These are phyloP conservation scores for Phenganax stokvisi DNA, from an alignment of 92 coral and sea anemone genomes.

Conservation along the genomic window DNA sequence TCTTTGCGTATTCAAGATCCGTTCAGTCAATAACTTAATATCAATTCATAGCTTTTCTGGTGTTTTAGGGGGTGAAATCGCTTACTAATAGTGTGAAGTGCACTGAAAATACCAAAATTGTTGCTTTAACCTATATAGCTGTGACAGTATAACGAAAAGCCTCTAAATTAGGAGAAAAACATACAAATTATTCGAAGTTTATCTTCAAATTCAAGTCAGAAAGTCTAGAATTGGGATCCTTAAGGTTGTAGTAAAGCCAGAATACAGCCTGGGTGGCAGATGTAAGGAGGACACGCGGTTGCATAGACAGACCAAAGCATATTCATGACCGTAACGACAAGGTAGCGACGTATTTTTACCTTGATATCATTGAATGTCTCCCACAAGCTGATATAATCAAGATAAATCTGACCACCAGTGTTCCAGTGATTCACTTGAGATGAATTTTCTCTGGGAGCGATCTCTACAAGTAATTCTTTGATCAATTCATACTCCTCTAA, in stretches of 20 bases:
- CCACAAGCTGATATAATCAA: conserved; percentile 31
- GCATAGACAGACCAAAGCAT: not conserved
- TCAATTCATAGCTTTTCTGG: too few species aligned
- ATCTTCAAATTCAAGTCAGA: not conserved
- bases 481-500: conserved; percentile 82
- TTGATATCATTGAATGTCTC: conserved; percentile 39
- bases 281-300: not conserved
- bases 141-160: too few species aligned
- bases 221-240: too few species aligned
- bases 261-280: too few species aligned
- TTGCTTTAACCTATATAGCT: too few species aligned
- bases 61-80: too few species aligned
- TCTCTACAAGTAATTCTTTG: conserved; percentile 59
- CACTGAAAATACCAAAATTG: too few species aligned
- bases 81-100: too few species aligned
- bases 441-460: conserved; percentile 71
- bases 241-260: too few species aligned
- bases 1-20: too few species aligned
- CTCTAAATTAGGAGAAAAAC: too few species aligned
- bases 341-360: not conserved
- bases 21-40: too few species aligned
- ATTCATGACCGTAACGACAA: not conserved
- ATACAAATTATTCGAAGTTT: not conserved
- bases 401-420: conserved; percentile 83
- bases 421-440: conserved; percentile 80